phyloP scores from a whole-genome alignment of 2,113 vertebrate species.

The Ochotona princeps region DNA sequence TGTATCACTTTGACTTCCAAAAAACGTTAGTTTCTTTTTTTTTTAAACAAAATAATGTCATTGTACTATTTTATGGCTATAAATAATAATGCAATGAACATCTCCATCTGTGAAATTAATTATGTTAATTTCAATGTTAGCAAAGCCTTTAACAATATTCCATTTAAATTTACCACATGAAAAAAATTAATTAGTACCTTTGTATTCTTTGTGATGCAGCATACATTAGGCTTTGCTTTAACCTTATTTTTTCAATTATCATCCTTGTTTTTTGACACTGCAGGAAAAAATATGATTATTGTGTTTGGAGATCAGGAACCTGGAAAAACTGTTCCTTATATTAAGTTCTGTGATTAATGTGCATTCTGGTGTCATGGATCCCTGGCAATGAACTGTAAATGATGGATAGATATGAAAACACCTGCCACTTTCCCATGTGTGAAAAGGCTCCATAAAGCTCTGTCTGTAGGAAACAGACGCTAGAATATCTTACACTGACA shows the following conservation, averaged over 20 bases:
- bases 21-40: too few species aligned
- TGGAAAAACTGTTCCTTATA: background rate
- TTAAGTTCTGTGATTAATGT: slow-evolving; percentile 2
- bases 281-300: background rate
- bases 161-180: background rate
- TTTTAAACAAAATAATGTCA: background rate
- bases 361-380: background rate
- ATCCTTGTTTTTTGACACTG: background rate
- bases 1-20: too few species aligned
- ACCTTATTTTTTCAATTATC: background rate
- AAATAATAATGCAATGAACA: background rate
- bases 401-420: slow-evolving; percentile 34
- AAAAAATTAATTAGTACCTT: background rate
- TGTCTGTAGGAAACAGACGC: slow-evolving; percentile 18
- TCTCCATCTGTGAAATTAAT: background rate
- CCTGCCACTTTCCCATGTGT: background rate
- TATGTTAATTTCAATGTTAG: background rate
- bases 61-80: background rate
- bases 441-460: slow-evolving; percentile 4
- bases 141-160: slow-evolving; percentile 3
- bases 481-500: slow-evolving; percentile 32
- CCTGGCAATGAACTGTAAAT: background rate
- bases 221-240: slow-evolving; percentile 22
- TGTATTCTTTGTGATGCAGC: background rate
- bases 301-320: background rate